Base-by-base conservation (phyloP, 92 coral and sea anemone genomes). In the Epizoanthus scotinus region DNA sequence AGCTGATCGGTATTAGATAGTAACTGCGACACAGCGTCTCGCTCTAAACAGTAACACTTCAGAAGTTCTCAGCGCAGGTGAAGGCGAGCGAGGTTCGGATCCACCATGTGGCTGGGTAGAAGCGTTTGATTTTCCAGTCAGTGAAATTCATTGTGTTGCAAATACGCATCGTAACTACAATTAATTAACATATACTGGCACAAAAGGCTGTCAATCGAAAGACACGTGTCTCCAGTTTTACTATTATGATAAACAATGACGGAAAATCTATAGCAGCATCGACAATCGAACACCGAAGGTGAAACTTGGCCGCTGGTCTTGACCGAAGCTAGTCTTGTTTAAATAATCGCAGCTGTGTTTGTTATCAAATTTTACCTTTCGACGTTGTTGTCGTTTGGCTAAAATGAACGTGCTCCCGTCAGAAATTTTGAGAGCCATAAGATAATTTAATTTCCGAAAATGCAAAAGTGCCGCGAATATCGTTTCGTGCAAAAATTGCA, bases 321-420 rank as follows among this genome's bases (percentile, higher is more conserved):
- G 67, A 34, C 70, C 83, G 73, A 81, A 81, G 70, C 68, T 82
- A 75, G 77, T 79, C 86, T 82, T 90, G 89, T 93, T 90, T 87
- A 87, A 90, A 89, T 84, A 89, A 63, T 61, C 79, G 88, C 97
- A 93, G 97, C 94, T 93, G 97, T 93, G 78, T 93, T 93, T 82
- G 84, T 82, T 75, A 47, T 66, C 52, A n/a, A 71, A 69, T 70
- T 85, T 85, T 83, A 47, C 78, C 84, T 67, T 73, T 79, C 89
- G 90, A 92, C 85, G 89, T 84, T 61, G 89, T 67, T 90, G 87
- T 92, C 94, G 91, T 82, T 77, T 83, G 71, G 57, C 69, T 79
- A 70, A 87, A 92, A 86, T 89, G 83, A 87, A 88, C 88, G 92
- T 83, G 91, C 86, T 66, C 70, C 84, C 87, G 87, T 82, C 81